Evolutionary conservation across 2,797 vertebrate species (phyloP).

Genomic region (Melanogrammus aeglefinus): DNA sequence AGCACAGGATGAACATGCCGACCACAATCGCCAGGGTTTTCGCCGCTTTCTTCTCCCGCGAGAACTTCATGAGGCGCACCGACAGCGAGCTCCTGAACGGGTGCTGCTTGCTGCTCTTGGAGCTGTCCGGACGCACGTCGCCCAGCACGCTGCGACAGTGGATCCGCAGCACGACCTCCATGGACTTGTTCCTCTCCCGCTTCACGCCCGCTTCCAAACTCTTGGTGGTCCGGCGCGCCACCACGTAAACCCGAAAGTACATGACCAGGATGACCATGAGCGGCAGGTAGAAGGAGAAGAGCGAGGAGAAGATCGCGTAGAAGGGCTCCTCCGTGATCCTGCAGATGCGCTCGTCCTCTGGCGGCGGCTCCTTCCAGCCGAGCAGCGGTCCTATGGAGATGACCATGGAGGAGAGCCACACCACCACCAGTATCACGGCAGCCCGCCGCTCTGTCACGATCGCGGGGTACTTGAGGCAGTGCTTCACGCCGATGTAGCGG

Average conservation of each 20-base stretch:
- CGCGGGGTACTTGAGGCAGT: constrained; percentile 95
- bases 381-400: constrained; percentile 95
- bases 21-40: constrained; percentile 98
- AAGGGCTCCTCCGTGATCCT: constrained; percentile 94
- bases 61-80: constrained; percentile 94
- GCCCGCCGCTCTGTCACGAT: constrained; percentile 96
- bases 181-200: constrained; percentile 87
- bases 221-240: constrained; percentile 90
- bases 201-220: constrained; percentile 96
- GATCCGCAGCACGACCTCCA: constrained; percentile 91
- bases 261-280: constrained; percentile 93
- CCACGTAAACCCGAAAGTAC: constrained; percentile 96
- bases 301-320: constrained; percentile 95
- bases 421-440: constrained; percentile 81
- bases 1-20: constrained; percentile 96
- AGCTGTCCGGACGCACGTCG: constrained; percentile 64
- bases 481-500: constrained; percentile 93
- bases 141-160: constrained; percentile 87
- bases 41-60: constrained; percentile 95
- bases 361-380: constrained; percentile 96
- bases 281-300: constrained; percentile 97
- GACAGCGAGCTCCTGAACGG: constrained; percentile 93
- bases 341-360: constrained; percentile 86
- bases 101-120: constrained; percentile 81
- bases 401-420: constrained; percentile 90